Evolutionary conservation across 2,113 vertebrate genomes (phyloP).

Genomic region (Platycercus adscitus): DNA sequence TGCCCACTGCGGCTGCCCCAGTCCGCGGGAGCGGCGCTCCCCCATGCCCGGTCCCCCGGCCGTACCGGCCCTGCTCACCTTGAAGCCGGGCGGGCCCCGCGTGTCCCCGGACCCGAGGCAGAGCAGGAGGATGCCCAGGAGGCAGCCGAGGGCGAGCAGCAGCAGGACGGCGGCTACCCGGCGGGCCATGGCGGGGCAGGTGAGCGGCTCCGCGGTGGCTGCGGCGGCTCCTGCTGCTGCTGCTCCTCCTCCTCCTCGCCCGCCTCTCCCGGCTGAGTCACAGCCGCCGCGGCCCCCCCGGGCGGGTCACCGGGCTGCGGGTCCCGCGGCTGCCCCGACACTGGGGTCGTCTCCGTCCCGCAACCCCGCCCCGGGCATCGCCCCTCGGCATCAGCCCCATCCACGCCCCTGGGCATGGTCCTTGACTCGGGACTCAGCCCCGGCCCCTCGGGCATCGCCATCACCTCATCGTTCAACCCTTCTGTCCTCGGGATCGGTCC

Average conservation of each 20-base stretch:
- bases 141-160: slow-evolving; percentile 76
- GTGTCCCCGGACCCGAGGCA: slow-evolving; percentile 79
- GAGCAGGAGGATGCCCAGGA: slow-evolving; percentile 84
- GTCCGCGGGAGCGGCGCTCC: background rate
- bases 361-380: too few relatives aligned
- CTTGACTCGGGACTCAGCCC: background rate
- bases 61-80: slow-evolving; percentile 75
- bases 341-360: background rate
- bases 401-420: background rate
- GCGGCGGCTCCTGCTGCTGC: background rate
- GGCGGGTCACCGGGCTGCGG: background rate
- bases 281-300: background rate
- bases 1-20: background rate
- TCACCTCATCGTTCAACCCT: background rate
- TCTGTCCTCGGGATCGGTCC: background rate
- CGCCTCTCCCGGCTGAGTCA: slow-evolving; percentile 41
- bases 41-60: background rate
- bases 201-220: background rate
- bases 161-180: slow-evolving; percentile 49
- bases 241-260: background rate
- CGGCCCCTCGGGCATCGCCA: background rate
- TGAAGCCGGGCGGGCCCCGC: slow-evolving; percentile 76
- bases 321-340: background rate
- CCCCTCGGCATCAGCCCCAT: background rate
- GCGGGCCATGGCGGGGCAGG: slow-evolving; percentile 36